Conservation (phyloP, 2,888 invertebrate genomes). For the Drosophila rubida region DNA sequence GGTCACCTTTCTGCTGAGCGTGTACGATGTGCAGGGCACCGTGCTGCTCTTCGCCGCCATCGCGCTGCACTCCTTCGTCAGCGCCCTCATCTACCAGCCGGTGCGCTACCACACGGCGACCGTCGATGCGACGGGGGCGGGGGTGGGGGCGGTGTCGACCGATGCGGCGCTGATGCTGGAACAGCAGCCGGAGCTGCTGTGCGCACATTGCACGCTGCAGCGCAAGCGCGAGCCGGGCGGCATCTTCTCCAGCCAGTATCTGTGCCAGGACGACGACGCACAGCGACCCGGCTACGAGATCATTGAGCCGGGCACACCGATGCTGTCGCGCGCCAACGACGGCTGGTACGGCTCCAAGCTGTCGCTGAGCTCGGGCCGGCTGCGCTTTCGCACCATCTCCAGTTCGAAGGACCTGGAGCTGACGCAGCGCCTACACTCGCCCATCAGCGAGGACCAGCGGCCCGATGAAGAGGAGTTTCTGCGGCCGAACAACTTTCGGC, state of each 20-base stretch:
- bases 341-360: constrained; percentile 83
- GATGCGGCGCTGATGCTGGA: constrained; percentile 6
- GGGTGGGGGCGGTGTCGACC: background rate
- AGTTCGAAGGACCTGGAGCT: constrained; percentile 78
- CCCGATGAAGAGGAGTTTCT: constrained; percentile 63
- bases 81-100: constrained; percentile 89
- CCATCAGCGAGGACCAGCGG: constrained; percentile 72
- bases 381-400: constrained; percentile 73
- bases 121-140: constrained; percentile 36
- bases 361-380: constrained; percentile 70
- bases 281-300: constrained; percentile 89
- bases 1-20: constrained; percentile 87
- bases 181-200: constrained; percentile 51
- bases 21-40: constrained; percentile 89
- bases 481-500: constrained; percentile 81
- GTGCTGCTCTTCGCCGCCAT: constrained; percentile 89
- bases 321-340: constrained; percentile 87
- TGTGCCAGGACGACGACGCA: constrained; percentile 87
- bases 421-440: constrained; percentile 62
- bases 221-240: constrained; percentile 77
- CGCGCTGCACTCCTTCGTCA: constrained; percentile 88
- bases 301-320: constrained; percentile 88
- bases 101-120: constrained; percentile 88
- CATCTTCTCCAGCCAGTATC: constrained; percentile 87
- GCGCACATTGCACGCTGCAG: constrained; percentile 79